A percentile compares a stretch with the other conserved stretches of the same genome.
Conservation (phyloP, 2,797 vertebrate species). For the Sebastes steindachneri region DNA sequence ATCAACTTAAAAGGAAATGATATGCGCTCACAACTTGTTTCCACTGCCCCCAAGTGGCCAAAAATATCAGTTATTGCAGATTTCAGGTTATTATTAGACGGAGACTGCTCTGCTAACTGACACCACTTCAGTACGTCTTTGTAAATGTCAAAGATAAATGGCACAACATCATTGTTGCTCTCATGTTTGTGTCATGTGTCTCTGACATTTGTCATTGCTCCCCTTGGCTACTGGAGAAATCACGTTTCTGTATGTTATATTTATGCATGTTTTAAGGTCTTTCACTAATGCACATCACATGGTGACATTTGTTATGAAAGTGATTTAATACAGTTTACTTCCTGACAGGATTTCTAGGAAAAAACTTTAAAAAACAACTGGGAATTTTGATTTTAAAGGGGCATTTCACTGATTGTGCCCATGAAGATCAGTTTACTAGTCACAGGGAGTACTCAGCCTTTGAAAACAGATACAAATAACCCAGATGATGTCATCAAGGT, state of each 20-base stretch:
- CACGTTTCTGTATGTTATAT: neutral
- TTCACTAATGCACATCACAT: neutral
- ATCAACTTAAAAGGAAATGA: too few relatives aligned
- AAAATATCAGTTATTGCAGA: neutral
- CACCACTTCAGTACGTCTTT: neutral
- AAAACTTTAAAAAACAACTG: neutral
- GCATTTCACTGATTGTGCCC: neutral
- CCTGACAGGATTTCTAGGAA: neutral
- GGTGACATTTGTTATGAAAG: neutral
- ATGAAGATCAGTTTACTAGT: neutral
- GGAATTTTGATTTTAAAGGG: neutral
- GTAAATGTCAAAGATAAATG: neutral
- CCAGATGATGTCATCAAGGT: neutral
- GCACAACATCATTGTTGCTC: neutral
- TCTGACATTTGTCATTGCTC: neutral
- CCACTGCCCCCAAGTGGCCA: neutral
- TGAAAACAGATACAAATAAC: neutral
- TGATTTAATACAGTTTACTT: neutral
- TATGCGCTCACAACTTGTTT: neutral
- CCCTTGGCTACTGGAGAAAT: neutral
- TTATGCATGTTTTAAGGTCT: neutral
- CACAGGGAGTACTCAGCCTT: neutral
- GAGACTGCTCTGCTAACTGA: neutral
- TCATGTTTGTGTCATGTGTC: neutral
- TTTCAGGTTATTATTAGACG: neutral